Conservation (phyloP, 2,113 vertebrate species). For the Heloderma charlesbogerti region DNA sequence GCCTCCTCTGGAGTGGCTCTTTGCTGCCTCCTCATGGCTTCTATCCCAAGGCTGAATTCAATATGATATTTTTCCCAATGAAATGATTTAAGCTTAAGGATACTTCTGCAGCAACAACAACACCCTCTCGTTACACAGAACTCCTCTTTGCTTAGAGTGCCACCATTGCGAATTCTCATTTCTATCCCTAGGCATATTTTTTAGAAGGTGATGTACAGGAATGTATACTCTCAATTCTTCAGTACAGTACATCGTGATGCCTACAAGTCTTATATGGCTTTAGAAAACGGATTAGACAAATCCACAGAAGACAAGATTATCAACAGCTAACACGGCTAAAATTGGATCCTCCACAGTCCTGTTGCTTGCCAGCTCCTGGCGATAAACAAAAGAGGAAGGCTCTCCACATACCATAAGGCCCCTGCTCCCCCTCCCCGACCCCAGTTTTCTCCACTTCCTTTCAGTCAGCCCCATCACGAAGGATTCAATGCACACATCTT, state of each 20-base stretch:
- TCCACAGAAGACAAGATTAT: background rate
- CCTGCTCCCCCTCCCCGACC: too few relatives aligned
- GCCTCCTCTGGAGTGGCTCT: background rate
- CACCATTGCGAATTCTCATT: background rate
- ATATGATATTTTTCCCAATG: background rate
- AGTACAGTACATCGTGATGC: background rate
- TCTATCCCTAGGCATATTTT: too few relatives aligned
- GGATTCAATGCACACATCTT: background rate
- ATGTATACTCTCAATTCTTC: background rate
- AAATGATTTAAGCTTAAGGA: background rate
- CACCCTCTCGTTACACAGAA: background rate
- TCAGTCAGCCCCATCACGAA: background rate
- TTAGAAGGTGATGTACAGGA: too few relatives aligned
- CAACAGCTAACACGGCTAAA: background rate
- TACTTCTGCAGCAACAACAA: background rate
- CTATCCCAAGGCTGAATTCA: background rate
- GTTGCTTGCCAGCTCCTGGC: background rate
- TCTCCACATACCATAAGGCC: too few relatives aligned
- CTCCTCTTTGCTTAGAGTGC: background rate
- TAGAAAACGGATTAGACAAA: background rate
- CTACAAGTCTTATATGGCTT: background rate
- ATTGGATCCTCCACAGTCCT: background rate
- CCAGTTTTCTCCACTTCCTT: too few relatives aligned
- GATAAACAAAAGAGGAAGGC: background rate
- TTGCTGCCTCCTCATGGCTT: background rate